These are phyloP conservation scores for Zelostemma sp. DNA, from an alignment of 1,140 invertebrate species.

Conservation along the genomic window DNA sequence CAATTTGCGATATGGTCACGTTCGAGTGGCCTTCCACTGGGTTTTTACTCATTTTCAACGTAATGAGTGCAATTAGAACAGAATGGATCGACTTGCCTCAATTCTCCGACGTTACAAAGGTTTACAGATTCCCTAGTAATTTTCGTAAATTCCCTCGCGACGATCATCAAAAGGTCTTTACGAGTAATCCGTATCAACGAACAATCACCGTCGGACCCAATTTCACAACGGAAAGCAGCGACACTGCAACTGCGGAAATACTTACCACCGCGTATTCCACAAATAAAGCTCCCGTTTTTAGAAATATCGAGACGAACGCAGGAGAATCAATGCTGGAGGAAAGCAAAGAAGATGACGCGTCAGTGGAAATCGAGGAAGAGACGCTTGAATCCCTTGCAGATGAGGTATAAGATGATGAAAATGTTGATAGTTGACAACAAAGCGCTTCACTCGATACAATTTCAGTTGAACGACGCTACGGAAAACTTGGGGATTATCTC, in stretches of 20 bases:
- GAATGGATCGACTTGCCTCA: constrained; percentile 66
- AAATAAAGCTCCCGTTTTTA: not conserved
- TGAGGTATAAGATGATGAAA: constrained; percentile 11
- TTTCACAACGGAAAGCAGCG: not conserved
- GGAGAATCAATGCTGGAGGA: not conserved
- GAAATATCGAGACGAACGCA: constrained; percentile 1
- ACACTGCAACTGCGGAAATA: not conserved
- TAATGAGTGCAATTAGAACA: constrained; percentile 7
- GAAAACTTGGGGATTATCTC: not conserved
- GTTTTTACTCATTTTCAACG: constrained; percentile 11
- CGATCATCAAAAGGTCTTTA: no score
- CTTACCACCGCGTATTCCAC: not conserved
- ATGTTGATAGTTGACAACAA: not conserved
- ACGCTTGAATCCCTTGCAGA: constrained; percentile 12
- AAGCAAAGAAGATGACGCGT: constrained; percentile 6
- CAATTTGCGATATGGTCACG: not conserved
- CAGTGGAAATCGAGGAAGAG: not conserved
- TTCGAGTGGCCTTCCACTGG: not conserved
- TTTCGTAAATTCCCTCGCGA: constrained; percentile 1
- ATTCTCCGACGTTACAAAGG: constrained; percentile 58
- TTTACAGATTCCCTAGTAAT: constrained; percentile 50
- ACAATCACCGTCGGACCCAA: constrained; percentile 4
- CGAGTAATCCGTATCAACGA: no score
- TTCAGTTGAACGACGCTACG: constrained; percentile 9
- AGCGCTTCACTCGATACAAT: constrained; percentile 13